phyloP scores from a whole-genome alignment of 2,797 vertebrate species.

The Syngnathus rostellatus region DNA sequence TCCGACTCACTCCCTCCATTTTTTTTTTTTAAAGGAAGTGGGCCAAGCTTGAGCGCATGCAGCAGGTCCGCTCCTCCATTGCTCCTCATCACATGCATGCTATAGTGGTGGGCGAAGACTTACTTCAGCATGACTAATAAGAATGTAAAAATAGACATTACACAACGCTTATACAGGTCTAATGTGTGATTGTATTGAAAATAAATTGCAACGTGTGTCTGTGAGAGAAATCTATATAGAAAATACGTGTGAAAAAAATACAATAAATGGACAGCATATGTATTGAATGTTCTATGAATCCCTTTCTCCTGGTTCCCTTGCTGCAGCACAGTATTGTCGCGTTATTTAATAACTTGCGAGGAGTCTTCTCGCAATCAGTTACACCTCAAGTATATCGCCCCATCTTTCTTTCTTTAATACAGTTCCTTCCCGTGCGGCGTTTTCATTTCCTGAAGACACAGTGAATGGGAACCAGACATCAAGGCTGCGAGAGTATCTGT shows the following conservation, averaged over 20 bases:
- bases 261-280: background rate
- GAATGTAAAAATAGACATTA: conserved; percentile 35
- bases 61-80: conserved; percentile 41
- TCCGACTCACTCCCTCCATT: conserved; percentile 28
- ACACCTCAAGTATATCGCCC: background rate
- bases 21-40: conserved; percentile 35
- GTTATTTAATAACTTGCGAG: too few species aligned
- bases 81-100: conserved; percentile 33
- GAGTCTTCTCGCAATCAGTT: too few species aligned
- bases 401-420: conserved; percentile 16
- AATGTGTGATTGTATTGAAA: background rate
- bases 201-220: background rate
- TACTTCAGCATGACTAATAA: conserved; percentile 29
- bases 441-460: conserved; percentile 48
- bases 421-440: conserved; percentile 19
- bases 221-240: background rate
- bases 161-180: conserved; percentile 5
- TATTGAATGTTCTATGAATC: background rate
- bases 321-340: background rate
- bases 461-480: conserved; percentile 24
- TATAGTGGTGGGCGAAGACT: conserved; percentile 25
- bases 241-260: background rate
- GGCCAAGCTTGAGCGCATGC: conserved; percentile 28
- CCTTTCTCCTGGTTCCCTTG: background rate
- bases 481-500: conserved; percentile 29